These are phyloP conservation scores for Pangasius krempfi DNA, from an alignment of 2,797 vertebrate genomes.

Conservation along the genomic window DNA sequence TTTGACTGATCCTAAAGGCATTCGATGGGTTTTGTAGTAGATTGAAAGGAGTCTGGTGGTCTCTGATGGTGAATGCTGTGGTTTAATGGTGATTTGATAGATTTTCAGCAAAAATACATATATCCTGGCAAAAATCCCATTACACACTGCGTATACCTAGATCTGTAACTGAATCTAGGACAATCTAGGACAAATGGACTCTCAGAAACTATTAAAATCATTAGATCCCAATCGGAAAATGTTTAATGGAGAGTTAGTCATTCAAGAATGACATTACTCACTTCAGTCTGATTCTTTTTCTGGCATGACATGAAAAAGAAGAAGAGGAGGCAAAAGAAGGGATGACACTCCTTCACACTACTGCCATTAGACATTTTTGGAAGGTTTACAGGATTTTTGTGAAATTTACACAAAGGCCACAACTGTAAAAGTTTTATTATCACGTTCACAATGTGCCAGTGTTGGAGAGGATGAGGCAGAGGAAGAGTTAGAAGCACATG, in stretches of 20 bases:
- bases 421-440: neutral
- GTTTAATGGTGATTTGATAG: neutral
- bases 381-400: neutral
- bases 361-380: neutral
- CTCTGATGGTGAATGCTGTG: neutral
- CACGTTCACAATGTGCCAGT: neutral
- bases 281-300: neutral
- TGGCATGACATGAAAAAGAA: neutral
- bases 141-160: neutral
- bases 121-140: neutral
- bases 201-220: neutral
- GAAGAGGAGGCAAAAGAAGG: neutral
- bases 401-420: neutral
- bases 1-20: neutral
- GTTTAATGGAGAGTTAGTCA: neutral
- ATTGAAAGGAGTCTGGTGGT: neutral
- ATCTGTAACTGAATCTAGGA: neutral
- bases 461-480: conserved; percentile 26
- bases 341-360: neutral
- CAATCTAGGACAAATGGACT: neutral
- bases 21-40: neutral
- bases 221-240: neutral
- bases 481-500: conserved; percentile 73
- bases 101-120: neutral
- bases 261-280: neutral